Evolutionary conservation across 1,140 invertebrate genomes (phyloP).

Genomic region (Centruroides vittatus): DNA sequence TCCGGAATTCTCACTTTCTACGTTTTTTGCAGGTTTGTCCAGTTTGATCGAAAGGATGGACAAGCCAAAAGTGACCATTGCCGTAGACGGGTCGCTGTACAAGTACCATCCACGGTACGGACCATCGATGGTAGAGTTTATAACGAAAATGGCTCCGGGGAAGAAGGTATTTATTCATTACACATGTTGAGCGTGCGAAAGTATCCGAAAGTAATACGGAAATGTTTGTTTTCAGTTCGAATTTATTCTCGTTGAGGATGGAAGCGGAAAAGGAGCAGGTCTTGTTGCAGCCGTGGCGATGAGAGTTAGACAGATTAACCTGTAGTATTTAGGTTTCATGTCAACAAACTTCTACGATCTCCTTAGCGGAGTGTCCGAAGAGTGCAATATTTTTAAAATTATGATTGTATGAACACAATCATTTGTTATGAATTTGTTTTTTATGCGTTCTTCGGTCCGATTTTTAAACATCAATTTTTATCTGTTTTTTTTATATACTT

Average conservation of each 20-base stretch:
- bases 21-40: constrained; percentile 43
- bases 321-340: too few relatives aligned
- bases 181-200: too few relatives aligned
- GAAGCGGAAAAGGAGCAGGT: constrained; percentile 64
- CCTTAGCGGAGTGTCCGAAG: too few relatives aligned
- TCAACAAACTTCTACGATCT: too few relatives aligned
- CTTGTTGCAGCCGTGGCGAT: constrained; percentile 51
- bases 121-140: constrained; percentile 55
- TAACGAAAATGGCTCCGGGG: constrained; percentile 41
- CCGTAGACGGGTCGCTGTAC: constrained; percentile 75
- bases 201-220: neutral
- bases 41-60: constrained; percentile 56
- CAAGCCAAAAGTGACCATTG: constrained; percentile 48
- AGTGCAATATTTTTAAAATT: too few relatives aligned
- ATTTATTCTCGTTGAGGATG: constrained; percentile 55
- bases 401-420: too few relatives aligned
- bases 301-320: too few relatives aligned
- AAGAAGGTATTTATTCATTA: constrained; percentile 19
- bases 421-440: too few relatives aligned
- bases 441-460: too few relatives aligned
- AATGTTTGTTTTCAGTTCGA: constrained; percentile 44
- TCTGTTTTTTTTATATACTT: too few relatives aligned
- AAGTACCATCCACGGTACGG: constrained; percentile 67
- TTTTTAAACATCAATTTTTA: too few relatives aligned
- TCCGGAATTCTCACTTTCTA: too few relatives aligned